Evolutionary conservation across 2,888 invertebrate species (phyloP).

Genomic region (Deroplatys truncata): DNA sequence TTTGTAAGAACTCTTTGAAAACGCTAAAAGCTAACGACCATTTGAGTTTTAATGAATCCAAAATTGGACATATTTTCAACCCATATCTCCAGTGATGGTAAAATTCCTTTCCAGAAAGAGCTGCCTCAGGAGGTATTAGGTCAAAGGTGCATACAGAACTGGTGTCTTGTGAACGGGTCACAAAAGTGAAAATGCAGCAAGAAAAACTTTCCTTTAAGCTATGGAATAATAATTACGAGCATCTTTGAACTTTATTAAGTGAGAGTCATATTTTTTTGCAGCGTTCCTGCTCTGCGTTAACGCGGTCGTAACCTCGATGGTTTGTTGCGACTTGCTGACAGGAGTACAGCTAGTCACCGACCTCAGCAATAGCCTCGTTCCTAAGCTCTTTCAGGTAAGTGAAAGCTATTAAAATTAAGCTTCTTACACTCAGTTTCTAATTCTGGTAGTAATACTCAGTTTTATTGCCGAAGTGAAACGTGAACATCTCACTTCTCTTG

Average conservation of each 20-base stretch:
- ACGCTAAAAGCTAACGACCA: no score
- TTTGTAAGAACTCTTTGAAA: no score
- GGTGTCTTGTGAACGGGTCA: neutral
- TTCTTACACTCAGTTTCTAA: neutral
- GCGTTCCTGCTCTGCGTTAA: neutral
- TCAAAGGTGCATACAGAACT: neutral
- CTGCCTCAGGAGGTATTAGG: neutral
- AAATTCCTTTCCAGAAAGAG: neutral
- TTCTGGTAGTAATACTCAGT: neutral
- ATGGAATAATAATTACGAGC: neutral
- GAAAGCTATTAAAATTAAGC: neutral
- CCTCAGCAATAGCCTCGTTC: slow-evolving; percentile 29
- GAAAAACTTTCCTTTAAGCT: neutral
- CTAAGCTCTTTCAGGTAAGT: slow-evolving; percentile 29
- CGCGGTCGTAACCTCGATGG: neutral
- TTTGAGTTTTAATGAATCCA: no score
- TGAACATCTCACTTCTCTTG: no score
- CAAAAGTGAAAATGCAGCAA: neutral
- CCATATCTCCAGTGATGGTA: no score
- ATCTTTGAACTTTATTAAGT: neutral
- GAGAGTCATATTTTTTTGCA: neutral
- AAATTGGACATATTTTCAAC: neutral
- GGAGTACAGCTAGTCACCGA: slow-evolving; percentile 29
- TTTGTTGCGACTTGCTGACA: slow-evolving; percentile 14
- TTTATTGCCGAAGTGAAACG: no score